Evolutionary conservation across 2,888 invertebrate species (phyloP).

Genomic region (Cheiracanthium punctorium): DNA sequence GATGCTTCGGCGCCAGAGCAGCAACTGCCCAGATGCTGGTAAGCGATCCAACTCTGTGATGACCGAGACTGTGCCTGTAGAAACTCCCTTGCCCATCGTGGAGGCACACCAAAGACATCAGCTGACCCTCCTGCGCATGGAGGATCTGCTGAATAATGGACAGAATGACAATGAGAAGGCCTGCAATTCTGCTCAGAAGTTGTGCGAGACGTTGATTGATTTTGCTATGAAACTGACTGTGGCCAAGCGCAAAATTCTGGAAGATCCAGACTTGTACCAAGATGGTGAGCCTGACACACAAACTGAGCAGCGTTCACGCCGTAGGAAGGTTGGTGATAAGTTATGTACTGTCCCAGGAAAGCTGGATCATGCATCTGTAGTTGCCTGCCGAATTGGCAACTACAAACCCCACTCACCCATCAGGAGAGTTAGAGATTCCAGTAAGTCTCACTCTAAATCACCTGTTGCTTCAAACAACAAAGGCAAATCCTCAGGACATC

Average conservation of each 20-base stretch:
- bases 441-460: constrained; percentile 52
- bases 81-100: constrained; percentile 80
- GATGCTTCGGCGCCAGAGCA: constrained; percentile 45
- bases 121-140: constrained; percentile 84
- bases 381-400: constrained; percentile 85
- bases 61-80: neutral
- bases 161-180: constrained; percentile 79
- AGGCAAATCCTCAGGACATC: constrained; percentile 21
- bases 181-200: constrained; percentile 80
- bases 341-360: constrained; percentile 89
- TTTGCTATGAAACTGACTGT: constrained; percentile 87
- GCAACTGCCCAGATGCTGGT: constrained; percentile 23
- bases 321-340: constrained; percentile 84
- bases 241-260: constrained; percentile 87
- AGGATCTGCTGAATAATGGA: constrained; percentile 84
- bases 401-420: constrained; percentile 54
- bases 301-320: constrained; percentile 79
- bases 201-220: constrained; percentile 85
- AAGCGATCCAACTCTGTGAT: neutral
- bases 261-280: constrained; percentile 86
- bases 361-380: constrained; percentile 91
- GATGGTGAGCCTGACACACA: constrained; percentile 72
- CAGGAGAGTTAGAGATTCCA: constrained; percentile 34
- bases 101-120: constrained; percentile 86
- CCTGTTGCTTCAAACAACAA: constrained; percentile 43